Base-by-base conservation (phyloP, 2,888 invertebrate species). In the Heliconius aoede region DNA sequence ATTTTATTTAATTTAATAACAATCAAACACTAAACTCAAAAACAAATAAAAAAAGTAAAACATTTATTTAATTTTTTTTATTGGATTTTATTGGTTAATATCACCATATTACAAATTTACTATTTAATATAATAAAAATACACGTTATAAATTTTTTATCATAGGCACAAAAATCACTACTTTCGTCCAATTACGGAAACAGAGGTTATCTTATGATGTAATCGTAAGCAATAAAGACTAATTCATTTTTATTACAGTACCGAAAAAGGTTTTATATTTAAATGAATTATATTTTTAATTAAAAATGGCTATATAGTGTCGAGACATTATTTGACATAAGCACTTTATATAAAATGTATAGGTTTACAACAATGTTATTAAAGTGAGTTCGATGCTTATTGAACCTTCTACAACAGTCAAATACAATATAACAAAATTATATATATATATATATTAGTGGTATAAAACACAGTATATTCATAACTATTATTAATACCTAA, bases 131-230 rank as follows among this genome's bases (percentile, higher is more conserved):
- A 55, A 55, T 21, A 55, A 55, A 55, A 55, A 55, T 9, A 55
- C 3, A 55, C 55, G 21, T 55, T 55, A 1, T n/a, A 55, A 55
- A 9, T 18, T 21, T 21, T 21, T n/a, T 9, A n/a, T 4, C 18
- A 8, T 28, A 18, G 7, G 61, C 26, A 3, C 9, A 62, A 62
- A 62, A 62, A 62, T 8, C 21, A 21, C 21, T 62, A 11, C 3
- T 21, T 30, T 30, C 46, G 46, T 8, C 21, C 46, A 46, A 46
- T 46, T 46, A 46, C 21, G 46, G 21, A 46, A 46, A 46, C 21
- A 18, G 46, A 18, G 61, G 61, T 62, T 62, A 62, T n/a, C 62
- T 24, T 32, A 64, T 64, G 30, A 64, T 64, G 62, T 64, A 64
- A 64, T 64, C 62, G 32, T 64, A 64, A 30, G 32, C 62, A 32